Percentiles rank a stretch among this genome's conserved stretches.
Evolutionary conservation across 1,140 invertebrate species (phyloP).

Genomic region (Spodoptera litura): DNA sequence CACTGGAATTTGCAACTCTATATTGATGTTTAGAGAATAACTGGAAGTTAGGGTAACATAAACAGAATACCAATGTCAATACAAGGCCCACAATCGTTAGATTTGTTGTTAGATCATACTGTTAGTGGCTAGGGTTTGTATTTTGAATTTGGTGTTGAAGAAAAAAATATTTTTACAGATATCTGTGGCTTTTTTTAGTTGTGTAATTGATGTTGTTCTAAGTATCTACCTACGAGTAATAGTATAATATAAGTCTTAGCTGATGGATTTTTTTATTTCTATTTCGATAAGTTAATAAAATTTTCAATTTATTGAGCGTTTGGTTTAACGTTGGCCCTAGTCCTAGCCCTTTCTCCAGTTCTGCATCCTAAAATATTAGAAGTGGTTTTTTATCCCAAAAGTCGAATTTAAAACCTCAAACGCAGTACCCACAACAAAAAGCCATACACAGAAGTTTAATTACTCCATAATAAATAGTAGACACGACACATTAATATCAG

Average conservation of each 20-base stretch:
- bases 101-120: slow-evolving; percentile 25
- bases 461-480: background rate
- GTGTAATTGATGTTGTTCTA: too few relatives aligned
- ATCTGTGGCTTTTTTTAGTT: too few relatives aligned
- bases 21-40: slow-evolving; percentile 30
- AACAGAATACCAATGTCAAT: slow-evolving; percentile 30
- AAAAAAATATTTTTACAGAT: background rate
- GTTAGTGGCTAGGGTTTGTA: background rate
- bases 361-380: too few relatives aligned
- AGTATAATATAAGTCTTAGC: too few relatives aligned
- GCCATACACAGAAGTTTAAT: background rate
- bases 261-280: too few relatives aligned
- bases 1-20: background rate
- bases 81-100: slow-evolving; percentile 4
- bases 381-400: too few relatives aligned
- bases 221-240: too few relatives aligned
- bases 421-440: background rate
- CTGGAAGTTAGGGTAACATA: background rate
- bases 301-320: too few relatives aligned
- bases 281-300: too few relatives aligned
- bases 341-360: too few relatives aligned
- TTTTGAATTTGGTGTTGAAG: background rate
- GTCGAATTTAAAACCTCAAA: too few relatives aligned
- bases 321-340: too few relatives aligned
- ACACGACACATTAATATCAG: background rate